Percentiles rank a stretch among this genome's conserved stretches.
phyloP scores from a whole-genome alignment of 2,113 vertebrate species.

The Progne subis region DNA sequence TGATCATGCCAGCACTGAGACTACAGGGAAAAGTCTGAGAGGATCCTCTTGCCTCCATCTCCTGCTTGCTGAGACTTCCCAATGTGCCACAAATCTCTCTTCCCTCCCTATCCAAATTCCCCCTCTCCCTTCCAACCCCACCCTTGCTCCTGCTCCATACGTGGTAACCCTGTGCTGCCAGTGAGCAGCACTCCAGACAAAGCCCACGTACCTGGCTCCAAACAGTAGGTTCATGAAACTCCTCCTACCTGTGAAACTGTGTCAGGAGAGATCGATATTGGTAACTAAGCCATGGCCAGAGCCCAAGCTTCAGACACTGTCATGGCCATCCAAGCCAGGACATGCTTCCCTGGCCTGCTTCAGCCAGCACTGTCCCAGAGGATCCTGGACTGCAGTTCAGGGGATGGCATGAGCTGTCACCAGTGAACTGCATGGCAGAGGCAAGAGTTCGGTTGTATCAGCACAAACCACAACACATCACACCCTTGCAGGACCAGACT shows the following conservation, averaged over 20 bases:
- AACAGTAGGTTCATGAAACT: not conserved
- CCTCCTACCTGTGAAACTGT: not conserved
- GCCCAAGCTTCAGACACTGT: not conserved
- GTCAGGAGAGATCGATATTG: not conserved
- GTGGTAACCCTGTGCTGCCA: not conserved
- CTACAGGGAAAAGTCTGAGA: not conserved
- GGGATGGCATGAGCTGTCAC: not conserved
- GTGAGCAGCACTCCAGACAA: not conserved
- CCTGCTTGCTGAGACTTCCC: not conserved
- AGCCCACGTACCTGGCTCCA: not conserved
- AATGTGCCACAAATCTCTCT: not conserved
- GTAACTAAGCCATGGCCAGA: not conserved
- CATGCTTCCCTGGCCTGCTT: rapidly evolving
- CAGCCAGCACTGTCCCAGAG: not conserved
- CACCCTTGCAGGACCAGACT: not conserved
- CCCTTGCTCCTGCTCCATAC: not conserved
- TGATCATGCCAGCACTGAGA: not conserved
- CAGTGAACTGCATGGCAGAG: not conserved
- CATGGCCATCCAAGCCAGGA: not conserved
- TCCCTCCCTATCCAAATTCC: not conserved
- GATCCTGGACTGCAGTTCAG: not conserved
- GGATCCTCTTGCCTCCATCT: not conserved
- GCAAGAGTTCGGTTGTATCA: not conserved
- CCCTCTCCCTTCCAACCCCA: not conserved
- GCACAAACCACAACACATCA: not conserved